Evolutionary conservation across 1,140 invertebrate genomes (phyloP).

Genomic region (Magallana angulata): DNA sequence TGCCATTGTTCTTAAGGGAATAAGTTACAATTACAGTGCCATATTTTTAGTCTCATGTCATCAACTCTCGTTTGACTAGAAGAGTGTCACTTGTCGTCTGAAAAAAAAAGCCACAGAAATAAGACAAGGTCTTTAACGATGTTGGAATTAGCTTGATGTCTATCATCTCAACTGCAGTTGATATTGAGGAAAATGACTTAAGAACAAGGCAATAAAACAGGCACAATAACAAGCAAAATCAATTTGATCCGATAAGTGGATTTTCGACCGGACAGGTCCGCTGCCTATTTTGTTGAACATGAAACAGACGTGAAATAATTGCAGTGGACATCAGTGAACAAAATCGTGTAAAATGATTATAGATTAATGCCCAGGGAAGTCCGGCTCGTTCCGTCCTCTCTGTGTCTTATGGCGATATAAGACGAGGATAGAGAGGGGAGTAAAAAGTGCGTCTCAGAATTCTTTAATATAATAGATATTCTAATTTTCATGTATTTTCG

Average conservation of each 20-base stretch:
- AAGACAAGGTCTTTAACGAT: not conserved
- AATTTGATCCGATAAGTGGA: conserved; percentile 35
- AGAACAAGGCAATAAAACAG: conserved; percentile 22
- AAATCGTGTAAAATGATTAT: not conserved
- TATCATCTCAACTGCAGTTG: conserved; percentile 6
- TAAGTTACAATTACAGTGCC: no score
- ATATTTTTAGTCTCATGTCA: not conserved
- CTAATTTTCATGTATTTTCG: no score
- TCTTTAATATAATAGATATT: no score
- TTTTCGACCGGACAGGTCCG: conserved; percentile 5
- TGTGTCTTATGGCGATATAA: no score
- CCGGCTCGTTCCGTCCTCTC: no score
- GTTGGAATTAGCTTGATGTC: conserved; percentile 21
- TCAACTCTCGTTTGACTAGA: not conserved
- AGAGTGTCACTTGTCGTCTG: not conserved
- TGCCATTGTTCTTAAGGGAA: no score
- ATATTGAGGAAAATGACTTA: conserved; percentile 37
- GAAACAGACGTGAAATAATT: conserved; percentile 36
- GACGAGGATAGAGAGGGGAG: no score
- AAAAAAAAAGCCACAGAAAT: not conserved
- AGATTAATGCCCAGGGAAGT: not conserved
- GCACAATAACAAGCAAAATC: conserved; percentile 26
- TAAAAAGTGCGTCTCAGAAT: no score
- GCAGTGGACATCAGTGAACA: not conserved
- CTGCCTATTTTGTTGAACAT: not conserved